Conservation (phyloP, 2,888 invertebrate species). For the Netelia virgata region DNA sequence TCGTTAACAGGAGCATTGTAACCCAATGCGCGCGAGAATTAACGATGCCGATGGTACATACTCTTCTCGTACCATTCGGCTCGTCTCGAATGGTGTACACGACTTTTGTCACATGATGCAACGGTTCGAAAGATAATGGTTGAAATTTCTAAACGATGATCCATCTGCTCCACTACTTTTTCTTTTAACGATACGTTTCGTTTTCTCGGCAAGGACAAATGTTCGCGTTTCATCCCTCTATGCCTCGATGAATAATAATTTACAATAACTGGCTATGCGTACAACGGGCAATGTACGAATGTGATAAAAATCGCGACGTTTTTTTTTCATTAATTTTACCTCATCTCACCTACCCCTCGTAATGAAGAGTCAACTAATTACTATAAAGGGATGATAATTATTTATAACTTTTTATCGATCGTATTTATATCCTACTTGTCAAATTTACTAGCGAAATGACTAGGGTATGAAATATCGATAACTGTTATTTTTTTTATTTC, state of each 20-base stretch:
- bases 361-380: too few relatives aligned
- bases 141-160: slow-evolving; percentile 18
- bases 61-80: slow-evolving; percentile 40
- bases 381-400: too few relatives aligned
- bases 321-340: neutral
- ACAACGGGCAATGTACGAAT: neutral
- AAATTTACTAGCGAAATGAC: neutral
- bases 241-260: slow-evolving; percentile 25
- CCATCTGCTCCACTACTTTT: slow-evolving; percentile 26
- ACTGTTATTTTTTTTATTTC: slow-evolving; percentile 5
- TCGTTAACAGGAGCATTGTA: slow-evolving; percentile 62
- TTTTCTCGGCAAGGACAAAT: slow-evolving; percentile 19
- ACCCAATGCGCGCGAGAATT: slow-evolving; percentile 41
- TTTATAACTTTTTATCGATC: too few relatives aligned
- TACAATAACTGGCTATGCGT: neutral
- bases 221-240: slow-evolving; percentile 6
- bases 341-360: too few relatives aligned
- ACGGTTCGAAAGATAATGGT: slow-evolving; percentile 44
- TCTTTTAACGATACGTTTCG: slow-evolving; percentile 3
- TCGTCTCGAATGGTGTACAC: slow-evolving; percentile 13
- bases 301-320: neutral
- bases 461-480: neutral
- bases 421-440: neutral
- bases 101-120: slow-evolving; percentile 48
- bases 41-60: slow-evolving; percentile 34